Percentiles rank a stretch among this genome's conserved stretches.
Evolutionary conservation across 2,113 vertebrate species (phyloP).

Genomic region (Scopus umbretta): DNA sequence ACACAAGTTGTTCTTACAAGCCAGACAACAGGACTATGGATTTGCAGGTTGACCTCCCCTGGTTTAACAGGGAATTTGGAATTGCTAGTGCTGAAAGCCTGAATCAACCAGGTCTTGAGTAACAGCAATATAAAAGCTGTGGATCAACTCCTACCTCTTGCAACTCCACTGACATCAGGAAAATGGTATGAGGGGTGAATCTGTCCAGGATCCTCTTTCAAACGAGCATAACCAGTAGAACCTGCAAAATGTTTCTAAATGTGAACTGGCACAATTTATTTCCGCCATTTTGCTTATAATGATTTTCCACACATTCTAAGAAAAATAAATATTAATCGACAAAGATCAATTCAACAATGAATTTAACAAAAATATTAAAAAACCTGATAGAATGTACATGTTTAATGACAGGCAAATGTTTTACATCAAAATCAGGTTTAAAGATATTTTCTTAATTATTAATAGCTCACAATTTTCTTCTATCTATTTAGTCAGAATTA

Average conservation of each 20-base stretch:
- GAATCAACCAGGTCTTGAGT: background rate
- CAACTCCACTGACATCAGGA: background rate
- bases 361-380: background rate
- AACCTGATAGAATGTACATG: background rate
- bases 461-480: background rate
- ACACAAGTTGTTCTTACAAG: fast-evolving
- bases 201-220: background rate
- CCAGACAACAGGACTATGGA: background rate
- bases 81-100: background rate
- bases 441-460: background rate
- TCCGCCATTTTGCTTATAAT: background rate
- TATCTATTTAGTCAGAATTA: background rate
- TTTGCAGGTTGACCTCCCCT: background rate
- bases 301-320: background rate
- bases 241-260: background rate
- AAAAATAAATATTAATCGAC: background rate
- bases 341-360: background rate
- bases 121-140: background rate
- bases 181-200: background rate
- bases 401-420: background rate
- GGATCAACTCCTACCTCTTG: background rate
- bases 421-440: background rate
- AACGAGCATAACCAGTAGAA: background rate
- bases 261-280: background rate
- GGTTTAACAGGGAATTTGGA: background rate